Base-by-base conservation (phyloP, 2,888 invertebrate genomes). In the Acrocyrtus sp. region DNA sequence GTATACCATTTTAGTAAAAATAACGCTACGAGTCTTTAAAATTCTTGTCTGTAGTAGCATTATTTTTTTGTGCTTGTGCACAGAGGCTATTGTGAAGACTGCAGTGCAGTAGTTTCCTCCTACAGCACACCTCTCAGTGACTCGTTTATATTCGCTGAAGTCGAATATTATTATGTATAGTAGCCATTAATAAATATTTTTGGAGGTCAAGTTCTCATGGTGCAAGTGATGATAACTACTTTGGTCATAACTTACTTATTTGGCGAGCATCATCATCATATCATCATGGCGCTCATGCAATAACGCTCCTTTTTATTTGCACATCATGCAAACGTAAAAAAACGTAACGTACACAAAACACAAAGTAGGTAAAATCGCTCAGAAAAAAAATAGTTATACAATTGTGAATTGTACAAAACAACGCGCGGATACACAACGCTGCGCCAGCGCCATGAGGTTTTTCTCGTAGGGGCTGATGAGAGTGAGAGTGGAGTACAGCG, bases 161-260 rank as follows among this genome's bases (percentile, higher is more conserved):
- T n/a, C n/a, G n/a, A n/a, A n/a, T n/a, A n/a, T n/a, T n/a, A n/a
- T n/a, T n/a, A n/a, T n/a, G n/a, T n/a, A n/a, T n/a, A 22, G 57
- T 67, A 67, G 50, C 51, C 67, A 58, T 67, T 67, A 58, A 60
- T 67, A 67, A 51, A 22, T 69, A 60, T 69, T 61, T n/a, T 67
- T 69, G 68, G 68, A 69, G 68, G 68, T 69, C 68, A 69, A 45
- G 61, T 61, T 69, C 60, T 69, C 61, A 69, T 69, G 68, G 68
- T 61, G 68, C 60, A 68, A 68, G 68, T n/a, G n/a, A n/a, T 69
- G 60, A 69, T 69, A 69, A 61, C 60, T 61, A 41, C 53, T 61
- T 61, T 61, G 60, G 61, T 53, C 61, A 47, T 29, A 8, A 53
- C n/a, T 60, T 45, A 61, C 61, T 54, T 69, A 69, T 69, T 69